Percentiles rank a stretch among this genome's conserved stretches.
phyloP scores from a whole-genome alignment of 2,888 invertebrate genomes.

The Drosophila testacea region DNA sequence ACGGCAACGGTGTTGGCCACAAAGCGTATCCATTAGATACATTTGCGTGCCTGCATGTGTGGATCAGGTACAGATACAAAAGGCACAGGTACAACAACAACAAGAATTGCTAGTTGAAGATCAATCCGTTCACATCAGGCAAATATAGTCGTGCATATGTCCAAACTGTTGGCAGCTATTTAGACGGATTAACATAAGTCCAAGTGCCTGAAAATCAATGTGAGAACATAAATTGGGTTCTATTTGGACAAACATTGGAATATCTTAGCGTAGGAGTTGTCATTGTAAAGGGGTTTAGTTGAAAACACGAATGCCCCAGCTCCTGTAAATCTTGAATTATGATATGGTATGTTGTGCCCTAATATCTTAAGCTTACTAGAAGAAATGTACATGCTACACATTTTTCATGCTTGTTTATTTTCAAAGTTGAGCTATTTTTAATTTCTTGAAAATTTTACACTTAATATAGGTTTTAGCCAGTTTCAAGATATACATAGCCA shows the following conservation, averaged over 20 bases:
- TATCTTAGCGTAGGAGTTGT: constrained; percentile 43
- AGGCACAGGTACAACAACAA: constrained; percentile 24
- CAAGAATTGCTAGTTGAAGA: constrained; percentile 28
- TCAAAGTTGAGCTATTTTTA: neutral
- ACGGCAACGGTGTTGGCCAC: constrained; percentile 38
- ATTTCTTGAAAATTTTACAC: neutral
- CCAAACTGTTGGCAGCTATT: constrained; percentile 78
- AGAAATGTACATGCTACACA: neutral
- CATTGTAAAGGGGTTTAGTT: constrained; percentile 38
- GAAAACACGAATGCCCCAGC: neutral
- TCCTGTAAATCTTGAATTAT: constrained; percentile 27
- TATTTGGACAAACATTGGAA: constrained; percentile 1
- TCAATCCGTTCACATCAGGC: constrained; percentile 52
- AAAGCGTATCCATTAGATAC: constrained; percentile 60
- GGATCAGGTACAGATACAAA: constrained; percentile 25
- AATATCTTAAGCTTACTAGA: constrained; percentile 19
- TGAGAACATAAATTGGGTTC: constrained; percentile 59
- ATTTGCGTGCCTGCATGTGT: constrained; percentile 53
- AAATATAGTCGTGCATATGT: constrained; percentile 74
- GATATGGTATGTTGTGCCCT: constrained; percentile 27
- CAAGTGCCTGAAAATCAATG: constrained; percentile 70
- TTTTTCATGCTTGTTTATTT: neutral
- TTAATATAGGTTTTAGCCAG: neutral
- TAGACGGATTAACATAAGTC: constrained; percentile 75
- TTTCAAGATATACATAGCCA: neutral